Evolutionary conservation across 2,113 vertebrate species (phyloP).

Genomic region (Mesocricetus auratus): DNA sequence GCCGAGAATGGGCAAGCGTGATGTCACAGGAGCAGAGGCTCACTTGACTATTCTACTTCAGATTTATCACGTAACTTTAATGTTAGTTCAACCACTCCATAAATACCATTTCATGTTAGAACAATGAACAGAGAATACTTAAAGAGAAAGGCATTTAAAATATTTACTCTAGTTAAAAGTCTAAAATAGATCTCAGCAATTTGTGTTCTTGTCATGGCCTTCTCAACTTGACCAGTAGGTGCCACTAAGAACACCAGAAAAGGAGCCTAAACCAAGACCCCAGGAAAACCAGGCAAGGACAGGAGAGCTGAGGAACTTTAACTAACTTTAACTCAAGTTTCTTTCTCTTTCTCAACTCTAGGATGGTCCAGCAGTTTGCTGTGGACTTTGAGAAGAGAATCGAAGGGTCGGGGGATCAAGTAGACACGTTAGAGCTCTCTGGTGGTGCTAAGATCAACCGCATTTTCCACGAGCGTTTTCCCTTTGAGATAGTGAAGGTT

Average conservation of each 20-base stretch:
- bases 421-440: conserved; percentile 89
- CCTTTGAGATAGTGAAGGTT: conserved; percentile 91
- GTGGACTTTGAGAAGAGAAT: conserved; percentile 92
- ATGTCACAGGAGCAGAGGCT: background rate
- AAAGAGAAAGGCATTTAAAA: background rate
- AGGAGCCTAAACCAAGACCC: background rate
- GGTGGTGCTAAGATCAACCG: conserved; percentile 91
- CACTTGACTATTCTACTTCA: background rate
- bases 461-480: conserved; percentile 91
- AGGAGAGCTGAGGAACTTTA: background rate
- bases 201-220: background rate
- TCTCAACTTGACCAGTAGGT: conserved; percentile 54
- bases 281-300: background rate
- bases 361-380: conserved; percentile 91
- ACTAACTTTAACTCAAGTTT: background rate
- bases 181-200: conserved; percentile 6
- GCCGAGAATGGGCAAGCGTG: background rate
- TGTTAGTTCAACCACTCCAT: background rate
- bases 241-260: conserved; percentile 52
- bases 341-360: conserved; percentile 65
- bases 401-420: conserved; percentile 90
- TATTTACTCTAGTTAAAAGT: conserved; percentile 1
- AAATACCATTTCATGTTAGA: conserved; percentile 28
- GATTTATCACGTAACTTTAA: background rate
- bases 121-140: background rate